Percentiles rank a stretch among this genome's conserved stretches.
Conservation (phyloP, 2,797 vertebrate genomes). For the Okamejei kenojei region DNA sequence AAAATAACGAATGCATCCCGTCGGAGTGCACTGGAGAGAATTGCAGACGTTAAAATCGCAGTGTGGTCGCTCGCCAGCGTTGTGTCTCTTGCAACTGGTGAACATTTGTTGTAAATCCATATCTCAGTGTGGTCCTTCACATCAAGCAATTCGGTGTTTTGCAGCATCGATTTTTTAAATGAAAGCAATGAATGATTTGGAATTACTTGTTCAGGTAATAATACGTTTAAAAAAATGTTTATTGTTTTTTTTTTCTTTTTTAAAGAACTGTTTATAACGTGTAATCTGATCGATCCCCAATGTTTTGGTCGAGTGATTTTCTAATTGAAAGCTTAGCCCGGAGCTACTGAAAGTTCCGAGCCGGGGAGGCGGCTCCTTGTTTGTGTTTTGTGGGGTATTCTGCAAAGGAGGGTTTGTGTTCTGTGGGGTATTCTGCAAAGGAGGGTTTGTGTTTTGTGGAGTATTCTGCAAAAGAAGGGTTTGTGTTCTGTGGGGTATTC, state of each 20-base stretch:
- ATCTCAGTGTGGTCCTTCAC: too few relatives aligned
- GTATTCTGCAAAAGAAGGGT: neutral
- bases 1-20: too few relatives aligned
- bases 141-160: too few relatives aligned
- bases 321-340: neutral
- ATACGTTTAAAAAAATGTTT: neutral
- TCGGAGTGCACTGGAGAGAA: too few relatives aligned
- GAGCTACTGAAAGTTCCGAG: constrained; percentile 1
- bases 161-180: neutral
- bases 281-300: neutral
- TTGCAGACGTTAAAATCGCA: too few relatives aligned
- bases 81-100: too few relatives aligned
- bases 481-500: neutral
- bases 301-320: neutral
- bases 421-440: neutral
- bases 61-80: too few relatives aligned
- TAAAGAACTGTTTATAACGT: neutral
- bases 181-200: neutral
- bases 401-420: neutral
- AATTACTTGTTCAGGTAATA: neutral
- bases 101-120: too few relatives aligned
- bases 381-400: neutral
- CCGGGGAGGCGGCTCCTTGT: neutral
- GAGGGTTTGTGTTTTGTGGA: neutral
- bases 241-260: neutral